Conservation (phyloP, 2,797 vertebrate genomes). For the Poecilia picta region DNA sequence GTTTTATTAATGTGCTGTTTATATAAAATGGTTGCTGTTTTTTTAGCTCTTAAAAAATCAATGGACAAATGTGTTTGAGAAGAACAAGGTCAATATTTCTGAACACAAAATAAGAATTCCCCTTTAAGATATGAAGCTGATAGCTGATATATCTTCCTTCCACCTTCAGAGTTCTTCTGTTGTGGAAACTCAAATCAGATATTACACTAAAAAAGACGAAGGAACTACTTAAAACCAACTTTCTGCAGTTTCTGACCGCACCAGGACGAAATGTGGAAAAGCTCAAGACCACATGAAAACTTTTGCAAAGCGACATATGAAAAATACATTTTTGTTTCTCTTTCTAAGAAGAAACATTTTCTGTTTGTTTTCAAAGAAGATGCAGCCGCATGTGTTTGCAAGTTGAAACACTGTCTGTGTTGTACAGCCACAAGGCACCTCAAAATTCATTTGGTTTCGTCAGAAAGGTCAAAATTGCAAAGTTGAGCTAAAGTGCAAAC, state of each 20-base stretch:
- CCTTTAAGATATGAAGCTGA: background rate
- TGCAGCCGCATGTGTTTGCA: background rate
- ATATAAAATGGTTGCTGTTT: background rate
- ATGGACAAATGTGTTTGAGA: too few relatives aligned
- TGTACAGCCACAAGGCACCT: background rate
- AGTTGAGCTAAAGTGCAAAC: conserved; percentile 25
- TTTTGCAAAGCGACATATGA: background rate
- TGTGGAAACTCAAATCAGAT: background rate
- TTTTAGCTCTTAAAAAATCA: background rate
- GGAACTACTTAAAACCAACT: background rate
- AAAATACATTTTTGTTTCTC: background rate
- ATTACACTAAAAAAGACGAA: background rate
- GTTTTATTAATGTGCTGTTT: background rate
- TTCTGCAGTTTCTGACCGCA: background rate
- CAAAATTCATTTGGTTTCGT: background rate
- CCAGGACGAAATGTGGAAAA: background rate
- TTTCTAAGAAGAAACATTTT: background rate
- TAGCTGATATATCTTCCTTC: background rate
- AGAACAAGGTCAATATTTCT: background rate
- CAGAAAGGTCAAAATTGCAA: conserved; percentile 25
- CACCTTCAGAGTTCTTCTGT: background rate
- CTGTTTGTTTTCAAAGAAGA: background rate
- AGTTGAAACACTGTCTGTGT: conserved; percentile 14
- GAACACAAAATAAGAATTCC: background rate
- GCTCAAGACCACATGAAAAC: background rate